Evolutionary conservation across 2,888 invertebrate species (phyloP).

Genomic region (Lasioglossum calceatum): DNA sequence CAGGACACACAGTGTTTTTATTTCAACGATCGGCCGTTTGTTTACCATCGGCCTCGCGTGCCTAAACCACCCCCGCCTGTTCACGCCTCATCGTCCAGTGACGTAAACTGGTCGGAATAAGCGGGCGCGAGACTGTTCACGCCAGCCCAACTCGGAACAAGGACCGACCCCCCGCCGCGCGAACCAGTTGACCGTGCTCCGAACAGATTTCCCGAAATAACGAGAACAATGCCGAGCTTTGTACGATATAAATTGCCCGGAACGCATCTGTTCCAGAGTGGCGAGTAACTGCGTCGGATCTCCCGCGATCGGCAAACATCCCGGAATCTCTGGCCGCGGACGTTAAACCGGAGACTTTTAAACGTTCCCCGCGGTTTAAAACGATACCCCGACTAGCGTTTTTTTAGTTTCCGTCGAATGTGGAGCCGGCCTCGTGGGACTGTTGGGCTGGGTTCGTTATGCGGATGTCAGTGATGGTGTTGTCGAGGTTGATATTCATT

Average conservation of each 20-base stretch:
- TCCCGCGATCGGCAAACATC: neutral
- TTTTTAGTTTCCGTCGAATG: neutral
- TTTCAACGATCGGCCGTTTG: constrained; percentile 53
- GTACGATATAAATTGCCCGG: constrained; percentile 16
- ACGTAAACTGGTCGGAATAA: constrained; percentile 48
- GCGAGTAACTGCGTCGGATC: neutral
- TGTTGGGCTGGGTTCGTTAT: neutral
- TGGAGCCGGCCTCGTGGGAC: neutral
- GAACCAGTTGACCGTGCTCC: constrained; percentile 22
- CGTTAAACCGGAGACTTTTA: constrained; percentile 22
- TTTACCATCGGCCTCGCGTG: constrained; percentile 21
- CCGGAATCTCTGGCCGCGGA: too few species aligned
- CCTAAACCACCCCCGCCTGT: constrained; percentile 15
- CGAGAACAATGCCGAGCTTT: constrained; percentile 21
- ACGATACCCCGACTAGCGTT: neutral
- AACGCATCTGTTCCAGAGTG: neutral
- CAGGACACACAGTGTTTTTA: constrained; percentile 50
- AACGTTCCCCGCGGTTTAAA: neutral
- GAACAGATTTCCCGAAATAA: constrained; percentile 45
- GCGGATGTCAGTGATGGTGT: neutral
- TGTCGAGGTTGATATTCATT: neutral
- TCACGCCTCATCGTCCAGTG: constrained; percentile 17
- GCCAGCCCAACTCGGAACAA: neutral
- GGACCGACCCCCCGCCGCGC: neutral
- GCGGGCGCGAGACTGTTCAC: constrained; percentile 24